Evolutionary conservation across 2,797 vertebrate species (phyloP).

Genomic region (Pyrrhura leucotis): DNA sequence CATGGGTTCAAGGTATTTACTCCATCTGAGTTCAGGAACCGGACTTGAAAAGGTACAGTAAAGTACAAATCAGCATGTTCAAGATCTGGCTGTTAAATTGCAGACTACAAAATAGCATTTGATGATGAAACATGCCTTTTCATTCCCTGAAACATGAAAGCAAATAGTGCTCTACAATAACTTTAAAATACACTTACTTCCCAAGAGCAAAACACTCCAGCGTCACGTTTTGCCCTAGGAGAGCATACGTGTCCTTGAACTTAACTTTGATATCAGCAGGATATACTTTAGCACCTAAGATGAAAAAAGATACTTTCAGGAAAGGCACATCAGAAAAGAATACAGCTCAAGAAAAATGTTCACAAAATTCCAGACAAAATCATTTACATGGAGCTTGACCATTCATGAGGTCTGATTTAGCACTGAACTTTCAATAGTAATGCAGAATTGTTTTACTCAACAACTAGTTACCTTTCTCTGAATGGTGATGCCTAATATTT

Average conservation of each 20-base stretch:
- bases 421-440: background rate
- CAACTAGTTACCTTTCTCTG: background rate
- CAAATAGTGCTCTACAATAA: background rate
- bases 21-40: conserved; percentile 93
- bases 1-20: conserved; percentile 85
- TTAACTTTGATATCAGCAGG: conserved; percentile 94
- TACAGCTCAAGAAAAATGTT: background rate
- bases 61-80: conserved; percentile 21
- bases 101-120: conserved; percentile 10
- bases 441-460: background rate
- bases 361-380: background rate
- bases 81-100: background rate
- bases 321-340: background rate
- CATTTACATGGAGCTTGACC: background rate
- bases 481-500: background rate
- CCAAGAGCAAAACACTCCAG: conserved; percentile 98
- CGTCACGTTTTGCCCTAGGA: conserved; percentile 92
- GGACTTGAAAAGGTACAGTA: conserved; percentile 80
- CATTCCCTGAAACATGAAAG: conserved; percentile 3
- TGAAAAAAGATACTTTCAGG: conserved; percentile 24
- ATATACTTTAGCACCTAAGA: conserved; percentile 89
- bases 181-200: conserved; percentile 86
- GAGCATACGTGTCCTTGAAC: conserved; percentile 85
- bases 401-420: background rate
- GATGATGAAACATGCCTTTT: background rate